phyloP scores from a whole-genome alignment of 2,888 invertebrate genomes.

The Chrysodeixis includens region DNA sequence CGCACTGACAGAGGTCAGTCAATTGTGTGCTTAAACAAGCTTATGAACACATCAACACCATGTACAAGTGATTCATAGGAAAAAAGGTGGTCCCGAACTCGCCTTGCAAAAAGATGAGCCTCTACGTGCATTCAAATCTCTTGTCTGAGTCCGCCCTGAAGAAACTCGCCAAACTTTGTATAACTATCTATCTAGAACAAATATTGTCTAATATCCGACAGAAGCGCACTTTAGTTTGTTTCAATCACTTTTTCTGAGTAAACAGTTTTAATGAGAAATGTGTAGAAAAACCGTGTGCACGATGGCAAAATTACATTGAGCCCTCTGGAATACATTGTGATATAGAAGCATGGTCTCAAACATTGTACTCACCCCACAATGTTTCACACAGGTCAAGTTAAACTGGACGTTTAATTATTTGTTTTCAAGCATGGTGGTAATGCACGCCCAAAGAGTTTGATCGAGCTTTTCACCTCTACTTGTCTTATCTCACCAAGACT shows the following conservation, averaged over 20 bases:
- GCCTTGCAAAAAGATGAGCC: too few relatives aligned
- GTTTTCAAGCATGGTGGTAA: constrained; percentile 38
- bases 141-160: constrained; percentile 3
- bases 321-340: neutral
- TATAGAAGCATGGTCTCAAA: too few relatives aligned
- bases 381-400: neutral
- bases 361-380: neutral
- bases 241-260: constrained; percentile 61
- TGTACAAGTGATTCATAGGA: too few relatives aligned
- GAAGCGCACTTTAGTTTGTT: constrained; percentile 59
- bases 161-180: constrained; percentile 55
- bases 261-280: constrained; percentile 51
- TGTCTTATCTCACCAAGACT: constrained; percentile 60
- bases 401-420: constrained; percentile 28
- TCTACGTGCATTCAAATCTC: too few relatives aligned
- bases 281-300: constrained; percentile 11
- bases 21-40: too few relatives aligned
- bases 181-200: constrained; percentile 62
- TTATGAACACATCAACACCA: too few relatives aligned
- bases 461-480: constrained; percentile 26
- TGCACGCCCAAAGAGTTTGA: constrained; percentile 40
- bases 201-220: constrained; percentile 63
- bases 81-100: too few relatives aligned
- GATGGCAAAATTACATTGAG: neutral
- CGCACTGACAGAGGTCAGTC: too few relatives aligned